phyloP scores from a whole-genome alignment of 2,113 vertebrate species.

The Columbina picui region DNA sequence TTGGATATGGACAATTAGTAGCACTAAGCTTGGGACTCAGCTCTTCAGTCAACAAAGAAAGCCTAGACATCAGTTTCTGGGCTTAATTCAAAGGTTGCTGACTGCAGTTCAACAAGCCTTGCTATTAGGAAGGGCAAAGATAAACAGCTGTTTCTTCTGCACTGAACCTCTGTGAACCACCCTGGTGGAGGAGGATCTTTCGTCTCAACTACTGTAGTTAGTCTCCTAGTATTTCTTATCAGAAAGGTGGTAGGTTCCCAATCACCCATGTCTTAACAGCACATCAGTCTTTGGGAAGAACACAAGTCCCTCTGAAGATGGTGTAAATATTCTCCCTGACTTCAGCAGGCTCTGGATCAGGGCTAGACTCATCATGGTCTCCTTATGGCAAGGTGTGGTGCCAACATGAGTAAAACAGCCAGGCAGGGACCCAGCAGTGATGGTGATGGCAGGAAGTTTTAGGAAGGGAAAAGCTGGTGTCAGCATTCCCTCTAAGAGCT shows the following conservation, averaged over 20 bases:
- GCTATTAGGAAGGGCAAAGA: not conserved
- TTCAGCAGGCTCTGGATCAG: not conserved
- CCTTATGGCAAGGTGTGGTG: not conserved
- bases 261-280: not conserved
- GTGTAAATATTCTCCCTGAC: not conserved
- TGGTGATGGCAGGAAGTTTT: not conserved
- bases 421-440: not conserved
- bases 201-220: not conserved
- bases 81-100: not conserved
- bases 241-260: not conserved
- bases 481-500: not conserved
- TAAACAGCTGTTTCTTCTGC: not conserved
- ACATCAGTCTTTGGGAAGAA: not conserved
- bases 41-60: not conserved
- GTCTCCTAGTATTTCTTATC: not conserved
- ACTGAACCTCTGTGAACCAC: not conserved
- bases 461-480: not conserved
- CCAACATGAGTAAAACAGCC: not conserved
- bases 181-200: not conserved
- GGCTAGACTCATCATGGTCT: rapidly evolving
- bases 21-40: not conserved
- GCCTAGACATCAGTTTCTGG: not conserved
- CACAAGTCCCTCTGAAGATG: not conserved
- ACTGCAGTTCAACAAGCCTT: not conserved
- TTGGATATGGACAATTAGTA: not conserved